A percentile compares a stretch with the other conserved stretches of the same genome.
These are phyloP conservation scores for Microctenopoma stevenorrisi DNA, from an alignment of 2,797 vertebrate species.

Conservation along the genomic window DNA sequence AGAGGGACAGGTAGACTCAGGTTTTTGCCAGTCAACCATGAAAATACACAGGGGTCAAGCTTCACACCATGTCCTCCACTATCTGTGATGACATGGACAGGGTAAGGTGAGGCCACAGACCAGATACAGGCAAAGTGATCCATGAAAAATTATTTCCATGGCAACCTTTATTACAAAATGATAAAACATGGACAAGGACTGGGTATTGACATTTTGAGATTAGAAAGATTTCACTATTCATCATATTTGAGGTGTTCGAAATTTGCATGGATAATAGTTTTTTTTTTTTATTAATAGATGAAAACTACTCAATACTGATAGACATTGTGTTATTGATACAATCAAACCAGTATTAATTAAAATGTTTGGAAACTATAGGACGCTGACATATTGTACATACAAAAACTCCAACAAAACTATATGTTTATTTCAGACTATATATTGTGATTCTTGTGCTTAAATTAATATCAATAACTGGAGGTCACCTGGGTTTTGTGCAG, in stretches of 20 bases:
- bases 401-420: background rate
- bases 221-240: background rate
- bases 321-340: background rate
- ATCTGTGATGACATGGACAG: slow-evolving; percentile 54
- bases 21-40: slow-evolving; percentile 72
- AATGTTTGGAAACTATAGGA: background rate
- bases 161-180: slow-evolving; percentile 14
- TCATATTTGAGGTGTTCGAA: background rate
- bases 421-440: background rate
- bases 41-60: slow-evolving; percentile 75
- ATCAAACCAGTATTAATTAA: too few species aligned
- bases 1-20: slow-evolving; percentile 70
- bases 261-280: background rate
- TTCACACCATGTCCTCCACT: slow-evolving; percentile 57
- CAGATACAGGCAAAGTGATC: slow-evolving; percentile 46
- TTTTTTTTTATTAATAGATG: background rate
- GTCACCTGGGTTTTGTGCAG: background rate
- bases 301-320: background rate
- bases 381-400: background rate
- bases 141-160: slow-evolving; percentile 40
- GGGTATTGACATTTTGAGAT: slow-evolving; percentile 11
- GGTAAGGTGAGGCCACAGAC: slow-evolving; percentile 47
- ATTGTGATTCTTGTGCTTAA: too few species aligned
- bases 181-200: background rate
- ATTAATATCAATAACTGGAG: slow-evolving; percentile 1